These are phyloP conservation scores for Phataginus tricuspis DNA, from an alignment of 2,797 vertebrate species.

Conservation along the genomic window DNA sequence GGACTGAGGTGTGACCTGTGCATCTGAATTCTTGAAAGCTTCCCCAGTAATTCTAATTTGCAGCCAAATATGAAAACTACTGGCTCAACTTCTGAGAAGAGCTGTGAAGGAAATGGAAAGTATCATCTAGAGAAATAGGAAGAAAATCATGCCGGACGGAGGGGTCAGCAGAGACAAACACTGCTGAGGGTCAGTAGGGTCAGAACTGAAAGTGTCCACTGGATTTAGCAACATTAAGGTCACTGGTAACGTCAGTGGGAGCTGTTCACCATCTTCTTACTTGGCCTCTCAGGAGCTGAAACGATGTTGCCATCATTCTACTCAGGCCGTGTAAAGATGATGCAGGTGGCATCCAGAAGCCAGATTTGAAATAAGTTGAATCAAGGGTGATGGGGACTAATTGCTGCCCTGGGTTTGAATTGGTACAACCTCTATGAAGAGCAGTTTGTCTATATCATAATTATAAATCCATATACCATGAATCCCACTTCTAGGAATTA, in stretches of 20 bases:
- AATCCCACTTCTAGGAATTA: neutral
- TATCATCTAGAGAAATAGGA: neutral
- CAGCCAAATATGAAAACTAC: neutral
- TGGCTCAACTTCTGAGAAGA: neutral
- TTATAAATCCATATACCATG: neutral
- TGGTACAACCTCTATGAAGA: neutral
- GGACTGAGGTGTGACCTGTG: neutral
- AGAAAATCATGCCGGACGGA: neutral
- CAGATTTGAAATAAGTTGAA: neutral
- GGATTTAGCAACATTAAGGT: neutral
- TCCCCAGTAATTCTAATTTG: neutral
- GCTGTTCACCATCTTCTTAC: neutral
- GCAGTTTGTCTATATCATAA: neutral
- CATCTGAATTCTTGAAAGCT: neutral
- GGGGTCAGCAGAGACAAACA: neutral
- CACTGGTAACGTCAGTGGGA: neutral
- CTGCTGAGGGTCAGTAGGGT: neutral
- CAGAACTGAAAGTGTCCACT: neutral
- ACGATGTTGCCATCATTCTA: accelerated
- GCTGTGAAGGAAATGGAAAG: neutral
- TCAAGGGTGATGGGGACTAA: neutral
- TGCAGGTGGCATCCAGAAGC: neutral
- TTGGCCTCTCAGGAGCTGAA: neutral
- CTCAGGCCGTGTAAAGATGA: neutral
- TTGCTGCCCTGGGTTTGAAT: neutral